phyloP scores from a whole-genome alignment of 2,797 vertebrate species.

The Telmatherina bonti region DNA sequence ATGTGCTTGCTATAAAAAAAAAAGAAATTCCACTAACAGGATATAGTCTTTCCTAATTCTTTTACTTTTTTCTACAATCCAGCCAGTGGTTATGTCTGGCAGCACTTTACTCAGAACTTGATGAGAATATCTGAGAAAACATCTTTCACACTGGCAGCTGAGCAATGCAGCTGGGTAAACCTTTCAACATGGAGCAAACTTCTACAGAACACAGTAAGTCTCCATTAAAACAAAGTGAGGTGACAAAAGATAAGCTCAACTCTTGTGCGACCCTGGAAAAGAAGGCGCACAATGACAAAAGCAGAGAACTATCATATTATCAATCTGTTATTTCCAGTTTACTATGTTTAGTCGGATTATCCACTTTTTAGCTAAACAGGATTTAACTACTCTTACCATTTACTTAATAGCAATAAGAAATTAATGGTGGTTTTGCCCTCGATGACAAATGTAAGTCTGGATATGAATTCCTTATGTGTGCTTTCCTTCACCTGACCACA shows the following conservation, averaged over 20 bases:
- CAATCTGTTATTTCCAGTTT: constrained; percentile 33
- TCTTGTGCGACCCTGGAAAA: constrained; percentile 12
- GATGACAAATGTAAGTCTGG: constrained; percentile 62
- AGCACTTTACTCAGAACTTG: constrained; percentile 46
- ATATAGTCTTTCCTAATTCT: constrained; percentile 23
- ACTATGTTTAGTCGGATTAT: too few species aligned
- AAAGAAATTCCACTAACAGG: constrained; percentile 20
- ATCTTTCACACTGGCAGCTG: constrained; percentile 68
- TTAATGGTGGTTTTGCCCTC: constrained; percentile 58
- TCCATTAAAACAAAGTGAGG: constrained; percentile 45
- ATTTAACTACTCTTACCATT: constrained; percentile 30
- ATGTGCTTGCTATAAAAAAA: constrained; percentile 11
- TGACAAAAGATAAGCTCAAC: constrained; percentile 34
- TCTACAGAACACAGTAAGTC: constrained; percentile 51
- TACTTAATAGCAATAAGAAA: constrained; percentile 70
- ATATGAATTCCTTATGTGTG: constrained; percentile 60
- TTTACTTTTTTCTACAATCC: constrained; percentile 37
- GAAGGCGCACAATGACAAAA: constrained; percentile 30
- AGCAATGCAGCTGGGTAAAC: constrained; percentile 59
- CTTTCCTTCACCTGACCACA: constrained; percentile 68
- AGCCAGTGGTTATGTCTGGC: constrained; percentile 55
- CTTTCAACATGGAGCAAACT: constrained; percentile 28
- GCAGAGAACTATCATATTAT: constrained; percentile 43
- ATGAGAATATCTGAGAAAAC: constrained; percentile 67
- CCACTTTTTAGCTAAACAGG: too few species aligned